Evolutionary conservation across 2,113 vertebrate species (phyloP).

Genomic region (Psittacara wagleri): DNA sequence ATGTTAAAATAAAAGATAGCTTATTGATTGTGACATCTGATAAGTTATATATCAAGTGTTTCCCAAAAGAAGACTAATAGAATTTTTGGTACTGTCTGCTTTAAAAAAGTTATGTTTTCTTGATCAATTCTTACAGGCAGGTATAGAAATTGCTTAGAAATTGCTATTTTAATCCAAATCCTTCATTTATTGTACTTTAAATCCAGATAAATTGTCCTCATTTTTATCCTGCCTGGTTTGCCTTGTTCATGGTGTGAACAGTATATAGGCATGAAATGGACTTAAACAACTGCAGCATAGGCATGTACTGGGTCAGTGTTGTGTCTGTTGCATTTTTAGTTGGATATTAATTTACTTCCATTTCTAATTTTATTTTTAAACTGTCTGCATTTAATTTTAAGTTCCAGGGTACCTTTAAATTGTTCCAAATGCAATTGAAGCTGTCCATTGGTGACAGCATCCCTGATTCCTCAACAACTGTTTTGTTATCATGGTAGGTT

Average conservation of each 20-base stretch:
- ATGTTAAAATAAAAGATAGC: neutral
- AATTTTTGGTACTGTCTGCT: neutral
- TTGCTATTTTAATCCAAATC: neutral
- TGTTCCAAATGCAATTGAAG: neutral
- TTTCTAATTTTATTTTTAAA: neutral
- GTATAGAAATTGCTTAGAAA: neutral
- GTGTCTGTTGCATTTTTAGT: neutral
- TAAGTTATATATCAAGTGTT: neutral
- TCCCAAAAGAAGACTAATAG: neutral
- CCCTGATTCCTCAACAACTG: neutral
- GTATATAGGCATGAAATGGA: neutral
- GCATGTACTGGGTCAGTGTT: neutral
- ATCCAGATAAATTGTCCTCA: neutral
- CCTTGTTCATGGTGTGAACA: neutral
- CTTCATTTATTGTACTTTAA: neutral
- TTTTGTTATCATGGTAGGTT: neutral
- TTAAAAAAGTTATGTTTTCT: neutral
- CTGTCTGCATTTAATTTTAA: neutral
- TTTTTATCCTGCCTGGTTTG: neutral
- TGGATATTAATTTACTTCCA: neutral
- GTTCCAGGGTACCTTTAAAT: neutral
- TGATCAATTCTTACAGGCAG: neutral
- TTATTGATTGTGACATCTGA: neutral
- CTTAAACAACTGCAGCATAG: neutral
- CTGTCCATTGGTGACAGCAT: neutral